These are phyloP conservation scores for Amphiura filiformis DNA, from an alignment of 35 echinoderm and acorn worm species.

Conservation along the genomic window DNA sequence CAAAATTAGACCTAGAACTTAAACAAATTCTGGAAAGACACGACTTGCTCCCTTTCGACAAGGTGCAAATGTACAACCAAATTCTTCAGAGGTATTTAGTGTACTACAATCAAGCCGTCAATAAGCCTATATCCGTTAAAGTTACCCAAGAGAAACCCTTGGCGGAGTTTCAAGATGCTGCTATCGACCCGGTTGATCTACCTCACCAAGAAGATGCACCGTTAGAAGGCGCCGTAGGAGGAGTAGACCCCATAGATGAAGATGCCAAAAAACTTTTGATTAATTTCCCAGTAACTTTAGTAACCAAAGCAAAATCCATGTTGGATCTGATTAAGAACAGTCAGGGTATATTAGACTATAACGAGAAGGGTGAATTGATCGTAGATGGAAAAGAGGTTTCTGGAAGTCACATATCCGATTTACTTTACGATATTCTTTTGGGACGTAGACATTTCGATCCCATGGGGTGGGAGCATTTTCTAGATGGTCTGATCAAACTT, in stretches of 20 bases:
- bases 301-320: background rate
- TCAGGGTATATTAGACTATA: constrained; percentile 22
- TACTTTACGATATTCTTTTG: constrained; percentile 34
- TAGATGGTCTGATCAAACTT: background rate
- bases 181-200: background rate
- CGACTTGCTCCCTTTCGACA: background rate
- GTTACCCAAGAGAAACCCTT: background rate
- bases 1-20: constrained; percentile 11
- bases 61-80: constrained; percentile 18
- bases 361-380: constrained; percentile 13
- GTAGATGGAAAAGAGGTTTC: background rate
- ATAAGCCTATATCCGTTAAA: background rate
- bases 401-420: constrained; percentile 25
- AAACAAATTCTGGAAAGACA: constrained; percentile 9
- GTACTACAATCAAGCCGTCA: background rate
- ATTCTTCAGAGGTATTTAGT: background rate
- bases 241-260: background rate
- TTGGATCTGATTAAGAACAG: constrained; percentile 32
- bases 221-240: background rate
- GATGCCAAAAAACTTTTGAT: background rate
- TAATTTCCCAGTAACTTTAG: background rate
- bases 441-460: constrained; percentile 15
- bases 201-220: background rate
- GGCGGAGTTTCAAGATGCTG: too few relatives aligned
- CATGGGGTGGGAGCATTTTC: constrained; percentile 29